phyloP scores from a whole-genome alignment of 2,888 invertebrate genomes.

The Tetranychus piercei region DNA sequence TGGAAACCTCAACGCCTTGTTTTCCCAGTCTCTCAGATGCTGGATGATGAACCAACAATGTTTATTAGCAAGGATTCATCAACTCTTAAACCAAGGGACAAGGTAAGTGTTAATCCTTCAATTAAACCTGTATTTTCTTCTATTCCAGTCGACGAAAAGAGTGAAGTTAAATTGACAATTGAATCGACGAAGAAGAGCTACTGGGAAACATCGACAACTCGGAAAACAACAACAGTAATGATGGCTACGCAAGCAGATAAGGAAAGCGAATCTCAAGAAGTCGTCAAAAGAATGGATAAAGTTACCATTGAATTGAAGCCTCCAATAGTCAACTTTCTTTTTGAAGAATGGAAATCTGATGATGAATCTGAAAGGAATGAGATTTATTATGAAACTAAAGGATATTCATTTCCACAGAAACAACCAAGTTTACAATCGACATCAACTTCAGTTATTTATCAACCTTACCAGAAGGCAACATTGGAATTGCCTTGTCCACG shows the following conservation, averaged over 20 bases:
- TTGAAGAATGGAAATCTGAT: neutral
- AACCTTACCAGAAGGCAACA: neutral
- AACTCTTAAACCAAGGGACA: neutral
- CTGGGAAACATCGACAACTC: neutral
- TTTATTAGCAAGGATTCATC: neutral
- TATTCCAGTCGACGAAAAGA: neutral
- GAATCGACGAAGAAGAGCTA: neutral
- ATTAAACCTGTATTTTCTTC: neutral
- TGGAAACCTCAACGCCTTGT: neutral
- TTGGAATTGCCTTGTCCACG: neutral
- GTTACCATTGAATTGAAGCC: neutral
- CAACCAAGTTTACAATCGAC: neutral
- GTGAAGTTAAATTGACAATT: neutral
- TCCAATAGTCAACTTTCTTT: neutral
- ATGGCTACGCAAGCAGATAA: neutral
- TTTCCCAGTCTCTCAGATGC: neutral
- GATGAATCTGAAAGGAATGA: neutral
- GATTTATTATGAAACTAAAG: neutral
- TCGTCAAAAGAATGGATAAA: neutral
- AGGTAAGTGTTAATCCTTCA: neutral
- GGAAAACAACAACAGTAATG: neutral
- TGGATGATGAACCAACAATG: neutral
- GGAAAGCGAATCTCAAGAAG: neutral
- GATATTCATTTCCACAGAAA: too few species aligned
- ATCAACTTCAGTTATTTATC: neutral